Evolutionary conservation across 2,888 invertebrate species (phyloP).

Genomic region (Polyommatus icarus): DNA sequence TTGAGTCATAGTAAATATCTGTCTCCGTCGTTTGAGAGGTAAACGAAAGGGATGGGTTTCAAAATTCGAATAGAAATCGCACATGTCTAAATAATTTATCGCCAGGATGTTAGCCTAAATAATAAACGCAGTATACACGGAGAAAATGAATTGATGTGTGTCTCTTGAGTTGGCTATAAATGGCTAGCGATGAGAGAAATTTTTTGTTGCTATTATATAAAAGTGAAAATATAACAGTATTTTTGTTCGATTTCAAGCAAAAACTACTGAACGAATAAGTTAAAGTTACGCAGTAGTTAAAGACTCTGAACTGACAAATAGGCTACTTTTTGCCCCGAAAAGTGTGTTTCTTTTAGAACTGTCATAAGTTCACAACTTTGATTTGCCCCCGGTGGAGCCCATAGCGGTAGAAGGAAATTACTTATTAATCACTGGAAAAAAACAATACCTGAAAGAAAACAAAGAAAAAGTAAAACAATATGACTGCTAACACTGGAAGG

Average conservation of each 20-base stretch:
- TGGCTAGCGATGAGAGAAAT: too few relatives aligned
- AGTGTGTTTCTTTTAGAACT: not conserved
- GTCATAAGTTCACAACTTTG: not conserved
- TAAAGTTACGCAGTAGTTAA: too few relatives aligned
- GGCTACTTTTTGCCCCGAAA: not conserved
- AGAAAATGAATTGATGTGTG: too few relatives aligned
- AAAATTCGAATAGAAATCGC: conserved; percentile 5
- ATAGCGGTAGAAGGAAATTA: not conserved
- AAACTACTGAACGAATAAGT: too few relatives aligned
- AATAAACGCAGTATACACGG: not conserved
- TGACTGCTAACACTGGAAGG: conserved; percentile 36
- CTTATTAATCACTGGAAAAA: not conserved
- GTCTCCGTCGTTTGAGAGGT: conserved; percentile 46
- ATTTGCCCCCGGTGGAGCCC: not conserved
- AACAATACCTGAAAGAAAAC: not conserved
- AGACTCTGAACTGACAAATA: too few relatives aligned
- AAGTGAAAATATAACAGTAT: too few relatives aligned
- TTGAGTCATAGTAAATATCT: conserved; percentile 51
- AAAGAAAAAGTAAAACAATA: conserved; percentile 12
- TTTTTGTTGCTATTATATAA: too few relatives aligned
- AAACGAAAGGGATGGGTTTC: conserved; percentile 43
- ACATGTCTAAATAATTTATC: conserved; percentile 16
- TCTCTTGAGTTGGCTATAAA: too few relatives aligned
- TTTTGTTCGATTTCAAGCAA: too few relatives aligned
- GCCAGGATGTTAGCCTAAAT: not conserved